Evolutionary conservation across 1,140 invertebrate species (phyloP).

Genomic region (Cheumatopsyche charites): DNA sequence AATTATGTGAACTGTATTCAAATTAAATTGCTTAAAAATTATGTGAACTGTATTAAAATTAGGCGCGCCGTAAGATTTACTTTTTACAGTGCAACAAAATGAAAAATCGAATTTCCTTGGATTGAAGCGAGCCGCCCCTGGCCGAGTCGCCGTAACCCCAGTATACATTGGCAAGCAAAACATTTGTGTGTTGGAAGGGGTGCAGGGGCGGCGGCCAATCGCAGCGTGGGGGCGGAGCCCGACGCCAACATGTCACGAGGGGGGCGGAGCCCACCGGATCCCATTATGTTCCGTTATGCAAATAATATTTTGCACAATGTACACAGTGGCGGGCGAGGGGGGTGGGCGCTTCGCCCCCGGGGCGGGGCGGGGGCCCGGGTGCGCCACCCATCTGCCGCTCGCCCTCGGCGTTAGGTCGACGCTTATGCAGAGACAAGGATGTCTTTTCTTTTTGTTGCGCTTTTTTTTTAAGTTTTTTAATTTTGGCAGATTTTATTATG

Average conservation of each 20-base stretch:
- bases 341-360: constrained; percentile 11
- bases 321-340: constrained; percentile 44
- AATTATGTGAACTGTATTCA: no score
- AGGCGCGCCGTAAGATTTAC: no score
- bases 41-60: no score
- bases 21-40: no score
- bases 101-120: no score
- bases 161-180: constrained; percentile 49
- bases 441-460: no score
- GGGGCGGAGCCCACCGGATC: constrained; percentile 40
- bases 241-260: constrained; percentile 46
- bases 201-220: constrained; percentile 34
- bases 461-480: no score
- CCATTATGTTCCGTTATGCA: constrained; percentile 49
- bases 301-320: constrained; percentile 50
- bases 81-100: no score
- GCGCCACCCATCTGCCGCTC: not conserved
- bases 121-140: constrained; percentile 30
- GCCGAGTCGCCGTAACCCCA: constrained; percentile 37
- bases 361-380: constrained; percentile 28
- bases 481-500: no score
- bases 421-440: no score
- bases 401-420: not conserved
- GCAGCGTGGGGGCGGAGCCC: constrained; percentile 28
- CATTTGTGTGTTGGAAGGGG: constrained; percentile 38